Evolutionary conservation across 2,797 vertebrate species (phyloP).

Genomic region (Chromis chromis): DNA sequence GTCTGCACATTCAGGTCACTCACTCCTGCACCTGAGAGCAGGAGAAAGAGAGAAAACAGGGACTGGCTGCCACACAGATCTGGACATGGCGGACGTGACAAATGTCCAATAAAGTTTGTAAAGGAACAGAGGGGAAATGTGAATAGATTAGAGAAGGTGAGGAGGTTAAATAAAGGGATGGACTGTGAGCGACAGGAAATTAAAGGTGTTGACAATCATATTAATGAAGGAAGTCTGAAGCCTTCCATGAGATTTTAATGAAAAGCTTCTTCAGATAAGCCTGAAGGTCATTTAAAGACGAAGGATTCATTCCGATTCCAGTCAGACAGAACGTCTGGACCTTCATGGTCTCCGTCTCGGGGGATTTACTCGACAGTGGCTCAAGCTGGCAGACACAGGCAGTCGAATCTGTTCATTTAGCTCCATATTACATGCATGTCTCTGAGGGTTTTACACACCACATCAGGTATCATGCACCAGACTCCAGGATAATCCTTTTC

Average conservation of each 20-base stretch:
- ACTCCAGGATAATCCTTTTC: not conserved
- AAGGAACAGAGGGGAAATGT: not conserved
- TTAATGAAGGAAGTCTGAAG: conserved; percentile 22
- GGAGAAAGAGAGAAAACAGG: too few relatives aligned
- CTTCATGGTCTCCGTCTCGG: not conserved
- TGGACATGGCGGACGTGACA: too few relatives aligned
- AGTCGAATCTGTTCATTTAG: not conserved
- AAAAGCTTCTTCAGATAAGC: conserved; percentile 36
- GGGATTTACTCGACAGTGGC: not conserved
- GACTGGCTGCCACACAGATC: too few relatives aligned
- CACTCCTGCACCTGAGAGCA: too few relatives aligned
- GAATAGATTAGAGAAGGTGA: not conserved
- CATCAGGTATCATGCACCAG: not conserved
- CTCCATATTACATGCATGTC: not conserved
- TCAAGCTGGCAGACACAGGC: not conserved
- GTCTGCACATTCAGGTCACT: too few relatives aligned
- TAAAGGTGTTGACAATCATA: conserved; percentile 46
- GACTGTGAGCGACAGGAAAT: conserved; percentile 46
- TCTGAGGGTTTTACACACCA: not conserved
- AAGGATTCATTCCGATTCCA: conserved; percentile 13
- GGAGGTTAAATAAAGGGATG: conserved; percentile 30
- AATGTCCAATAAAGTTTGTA: not conserved
- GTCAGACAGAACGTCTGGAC: not conserved
- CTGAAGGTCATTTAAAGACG: conserved; percentile 11
- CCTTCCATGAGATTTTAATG: conserved; percentile 13